These are phyloP conservation scores for Maniola jurtina DNA, from an alignment of 1,140 invertebrate species.

Conservation along the genomic window DNA sequence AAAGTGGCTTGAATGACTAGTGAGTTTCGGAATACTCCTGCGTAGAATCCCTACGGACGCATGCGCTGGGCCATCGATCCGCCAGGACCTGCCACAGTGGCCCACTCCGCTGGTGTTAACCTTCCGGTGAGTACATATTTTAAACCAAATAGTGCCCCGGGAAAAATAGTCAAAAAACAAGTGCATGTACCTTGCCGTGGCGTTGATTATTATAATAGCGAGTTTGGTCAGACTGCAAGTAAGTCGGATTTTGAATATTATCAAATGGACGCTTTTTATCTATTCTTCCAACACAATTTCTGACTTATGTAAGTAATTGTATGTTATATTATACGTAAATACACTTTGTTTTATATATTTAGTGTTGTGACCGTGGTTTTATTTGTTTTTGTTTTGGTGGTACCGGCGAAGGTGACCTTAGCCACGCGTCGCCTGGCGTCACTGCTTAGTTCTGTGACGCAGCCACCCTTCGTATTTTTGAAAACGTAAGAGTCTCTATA, in stretches of 20 bases:
- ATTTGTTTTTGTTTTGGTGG: constrained; percentile 23
- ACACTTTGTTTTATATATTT: constrained; percentile 17
- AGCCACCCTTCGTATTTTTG: constrained; percentile 14
- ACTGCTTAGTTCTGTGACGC: constrained; percentile 23
- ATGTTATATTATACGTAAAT: constrained; percentile 10
- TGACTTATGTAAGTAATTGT: constrained; percentile 33
- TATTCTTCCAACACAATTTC: constrained; percentile 31
- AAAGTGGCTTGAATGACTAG: not conserved
- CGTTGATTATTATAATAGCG: constrained; percentile 70
- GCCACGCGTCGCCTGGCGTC: constrained; percentile 21
- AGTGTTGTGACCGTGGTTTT: constrained; percentile 8
- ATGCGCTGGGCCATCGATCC: constrained; percentile 59
- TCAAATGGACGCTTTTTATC: constrained; percentile 31
- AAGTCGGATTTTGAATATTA: constrained; percentile 52
- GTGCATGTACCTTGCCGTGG: constrained; percentile 75
- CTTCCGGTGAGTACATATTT: constrained; percentile 56
- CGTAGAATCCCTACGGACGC: constrained; percentile 51
- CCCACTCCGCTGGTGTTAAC: constrained; percentile 42
- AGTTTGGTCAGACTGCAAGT: constrained; percentile 71
- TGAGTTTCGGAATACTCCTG: constrained; percentile 38
- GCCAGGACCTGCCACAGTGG: constrained; percentile 3
- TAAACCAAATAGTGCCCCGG: constrained; percentile 28
- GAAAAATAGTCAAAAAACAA: constrained; percentile 45
- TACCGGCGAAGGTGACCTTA: constrained; percentile 29
- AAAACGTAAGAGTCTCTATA: constrained; percentile 16